A percentile compares a stretch with the other conserved stretches of the same genome.
These are phyloP conservation scores for Caenorhabditis sp. DNA, from an alignment of 2,888 invertebrate species.

Conservation along the genomic window DNA sequence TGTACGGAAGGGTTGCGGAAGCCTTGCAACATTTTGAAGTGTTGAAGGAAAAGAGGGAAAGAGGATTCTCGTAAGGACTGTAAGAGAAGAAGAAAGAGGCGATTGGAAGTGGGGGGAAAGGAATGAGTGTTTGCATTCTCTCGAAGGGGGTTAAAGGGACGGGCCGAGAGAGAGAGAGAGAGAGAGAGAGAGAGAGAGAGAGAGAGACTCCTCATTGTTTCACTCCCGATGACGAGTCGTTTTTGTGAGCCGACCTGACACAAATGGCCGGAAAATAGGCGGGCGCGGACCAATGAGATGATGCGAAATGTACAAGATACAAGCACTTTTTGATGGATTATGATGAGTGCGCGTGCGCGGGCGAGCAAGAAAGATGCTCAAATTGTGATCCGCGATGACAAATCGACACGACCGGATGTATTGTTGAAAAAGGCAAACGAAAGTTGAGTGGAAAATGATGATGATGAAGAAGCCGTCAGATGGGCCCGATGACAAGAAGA, in stretches of 20 bases:
- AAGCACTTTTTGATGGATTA: constrained; percentile 45
- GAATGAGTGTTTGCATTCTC: constrained; percentile 29
- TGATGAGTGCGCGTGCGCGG: constrained; percentile 7
- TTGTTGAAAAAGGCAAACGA: constrained; percentile 4
- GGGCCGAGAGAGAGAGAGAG: constrained; percentile 5
- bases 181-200: constrained; percentile 3
- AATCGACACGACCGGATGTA: constrained; percentile 6
- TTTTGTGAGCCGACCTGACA: constrained; percentile 48
- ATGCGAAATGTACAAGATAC: background rate
- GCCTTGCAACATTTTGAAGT: no score
- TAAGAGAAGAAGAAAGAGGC: constrained; percentile 8
- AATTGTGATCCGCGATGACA: constrained; percentile 47
- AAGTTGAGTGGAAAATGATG: background rate
- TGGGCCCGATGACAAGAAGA: background rate
- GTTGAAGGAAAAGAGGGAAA: background rate
- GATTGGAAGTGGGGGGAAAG: background rate
- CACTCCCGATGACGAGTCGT: constrained; percentile 48
- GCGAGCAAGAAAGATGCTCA: constrained; percentile 26
- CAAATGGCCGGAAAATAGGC: constrained; percentile 27
- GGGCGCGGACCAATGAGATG: background rate
- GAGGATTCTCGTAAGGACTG: constrained; percentile 5
- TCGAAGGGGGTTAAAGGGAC: no score
- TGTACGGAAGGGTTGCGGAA: no score
- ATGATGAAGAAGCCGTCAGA: constrained; percentile 6
- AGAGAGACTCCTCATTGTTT: constrained; percentile 31